Evolutionary conservation across 1,140 invertebrate species (phyloP), one percentile per base, ranked within the genome.

Genomic region (Pachypsylla venusta): DNA sequence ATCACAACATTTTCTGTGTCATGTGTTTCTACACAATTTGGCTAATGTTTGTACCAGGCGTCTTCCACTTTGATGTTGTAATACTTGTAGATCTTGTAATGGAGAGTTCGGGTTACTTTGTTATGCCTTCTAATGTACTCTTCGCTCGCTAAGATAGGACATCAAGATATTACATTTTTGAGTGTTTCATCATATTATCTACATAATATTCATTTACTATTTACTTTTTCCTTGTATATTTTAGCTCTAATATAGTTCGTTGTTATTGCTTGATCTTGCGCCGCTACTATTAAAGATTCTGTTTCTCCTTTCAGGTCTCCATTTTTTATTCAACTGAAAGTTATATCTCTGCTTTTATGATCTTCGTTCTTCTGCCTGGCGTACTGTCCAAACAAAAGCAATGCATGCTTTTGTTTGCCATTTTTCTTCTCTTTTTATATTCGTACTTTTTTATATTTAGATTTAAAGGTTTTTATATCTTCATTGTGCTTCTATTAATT

Each of bases 211-310:
- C 42, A 48, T n/a, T 48, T 48, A 10, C 42, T 19, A 48, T 48
- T 22, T 48, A 19, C 16, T n/a, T 48, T n/a, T 48, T 5, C 4
- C 22, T 48, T 48, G 16, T 48, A n/a, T 55, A 55, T 27, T 25
- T 22, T 55, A 19, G 19, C 25, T 22, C 24, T 55, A n/a, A 25
- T 24, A n/a, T 55, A 55, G 24, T 55, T 55, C 16, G 54, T 55
- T 27, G 54, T 27, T 25, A 55, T 55, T 3, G 54, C 54, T 55
- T 55, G 54, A n/a, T 55, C 54, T 22, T 55, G 54, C 4, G 22
- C 22, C n/a, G 54, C 54, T 55, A 27, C n/a, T 24, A 55, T 55
- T 22, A 55, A 16, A 2, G 19, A 10, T 55, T 55, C 54, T 10
- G 42, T 48, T 48, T 48, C 42, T 48, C 42, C 42, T 48, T 48